Conservation (phyloP, 2,113 vertebrate genomes). For the Arothron firmamentum region DNA sequence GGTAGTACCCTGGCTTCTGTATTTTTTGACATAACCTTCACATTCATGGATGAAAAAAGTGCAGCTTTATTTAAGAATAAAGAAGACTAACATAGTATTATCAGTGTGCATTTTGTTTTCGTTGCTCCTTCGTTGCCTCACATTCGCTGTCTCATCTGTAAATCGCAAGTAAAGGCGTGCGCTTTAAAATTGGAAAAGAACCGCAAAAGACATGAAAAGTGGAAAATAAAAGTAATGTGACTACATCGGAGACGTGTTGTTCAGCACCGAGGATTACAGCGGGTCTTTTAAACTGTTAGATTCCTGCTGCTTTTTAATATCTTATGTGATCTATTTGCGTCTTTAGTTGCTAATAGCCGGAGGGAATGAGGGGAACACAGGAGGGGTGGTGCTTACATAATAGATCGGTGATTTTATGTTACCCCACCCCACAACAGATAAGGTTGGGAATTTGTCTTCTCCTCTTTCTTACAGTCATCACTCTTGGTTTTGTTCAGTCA, state of each 20-base stretch:
- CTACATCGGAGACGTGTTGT: conserved; percentile 49
- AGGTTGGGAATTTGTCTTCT: conserved; percentile 38
- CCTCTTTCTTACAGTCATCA: conserved; percentile 23
- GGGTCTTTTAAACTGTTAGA: conserved; percentile 59
- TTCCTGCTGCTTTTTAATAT: conserved; percentile 71
- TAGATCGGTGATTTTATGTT: conserved; percentile 66
- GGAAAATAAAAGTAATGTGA: conserved; percentile 39
- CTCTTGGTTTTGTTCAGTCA: conserved; percentile 25
- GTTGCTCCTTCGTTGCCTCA: conserved; percentile 14
- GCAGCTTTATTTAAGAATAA: conserved; percentile 12
- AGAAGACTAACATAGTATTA: not conserved
- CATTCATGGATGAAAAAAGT: conserved; percentile 12
- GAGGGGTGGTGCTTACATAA: conserved; percentile 56
- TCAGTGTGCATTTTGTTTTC: not conserved
- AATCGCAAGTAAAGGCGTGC: conserved; percentile 13
- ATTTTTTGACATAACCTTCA: conserved; percentile 18
- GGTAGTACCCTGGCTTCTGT: conserved; percentile 20
- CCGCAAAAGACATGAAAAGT: conserved; percentile 24
- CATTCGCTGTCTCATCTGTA: conserved; percentile 3
- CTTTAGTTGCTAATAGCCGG: conserved; percentile 68
- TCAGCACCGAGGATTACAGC: conserved; percentile 45
- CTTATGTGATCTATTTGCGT: conserved; percentile 69
- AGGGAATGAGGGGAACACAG: conserved; percentile 58
- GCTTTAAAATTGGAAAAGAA: conserved; percentile 40
- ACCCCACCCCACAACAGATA: conserved; percentile 37